These are phyloP conservation scores for Nomada fabriciana DNA, from an alignment of 2,888 invertebrate genomes.

Conservation along the genomic window DNA sequence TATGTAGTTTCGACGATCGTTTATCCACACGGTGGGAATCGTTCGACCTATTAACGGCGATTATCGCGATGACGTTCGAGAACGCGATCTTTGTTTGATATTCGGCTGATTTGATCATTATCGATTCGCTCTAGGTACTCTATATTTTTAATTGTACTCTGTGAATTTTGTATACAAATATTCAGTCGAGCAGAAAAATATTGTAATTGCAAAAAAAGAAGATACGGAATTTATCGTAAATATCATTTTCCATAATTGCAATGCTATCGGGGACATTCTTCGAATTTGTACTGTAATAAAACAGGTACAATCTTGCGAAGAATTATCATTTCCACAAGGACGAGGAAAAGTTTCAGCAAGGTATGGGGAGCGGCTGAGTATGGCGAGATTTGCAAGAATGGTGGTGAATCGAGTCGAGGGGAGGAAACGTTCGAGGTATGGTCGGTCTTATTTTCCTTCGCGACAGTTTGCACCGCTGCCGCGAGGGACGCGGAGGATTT, in stretches of 20 bases:
- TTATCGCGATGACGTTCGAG: constrained; percentile 28
- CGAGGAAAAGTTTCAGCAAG: constrained; percentile 43
- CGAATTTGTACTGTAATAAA: neutral
- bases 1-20: constrained; percentile 32
- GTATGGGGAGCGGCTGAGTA: constrained; percentile 50
- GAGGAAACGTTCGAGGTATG: constrained; percentile 33
- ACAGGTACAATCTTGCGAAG: neutral
- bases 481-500: constrained; percentile 73
- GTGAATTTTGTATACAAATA: no score
- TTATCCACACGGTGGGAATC: constrained; percentile 30
- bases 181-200: no score
- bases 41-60: constrained; percentile 42
- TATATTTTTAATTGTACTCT: no score
- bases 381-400: constrained; percentile 62
- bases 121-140: no score
- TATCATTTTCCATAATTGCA: neutral
- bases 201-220: no score
- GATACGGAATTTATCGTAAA: no score
- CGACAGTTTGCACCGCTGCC: constrained; percentile 61
- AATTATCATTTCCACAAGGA: constrained; percentile 30
- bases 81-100: neutral
- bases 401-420: constrained; percentile 16
- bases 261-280: neutral
- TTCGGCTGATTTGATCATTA: neutral
- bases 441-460: constrained; percentile 67